These are phyloP conservation scores for Aleiodes leptofemur DNA, from an alignment of 2,888 invertebrate genomes.

Conservation along the genomic window DNA sequence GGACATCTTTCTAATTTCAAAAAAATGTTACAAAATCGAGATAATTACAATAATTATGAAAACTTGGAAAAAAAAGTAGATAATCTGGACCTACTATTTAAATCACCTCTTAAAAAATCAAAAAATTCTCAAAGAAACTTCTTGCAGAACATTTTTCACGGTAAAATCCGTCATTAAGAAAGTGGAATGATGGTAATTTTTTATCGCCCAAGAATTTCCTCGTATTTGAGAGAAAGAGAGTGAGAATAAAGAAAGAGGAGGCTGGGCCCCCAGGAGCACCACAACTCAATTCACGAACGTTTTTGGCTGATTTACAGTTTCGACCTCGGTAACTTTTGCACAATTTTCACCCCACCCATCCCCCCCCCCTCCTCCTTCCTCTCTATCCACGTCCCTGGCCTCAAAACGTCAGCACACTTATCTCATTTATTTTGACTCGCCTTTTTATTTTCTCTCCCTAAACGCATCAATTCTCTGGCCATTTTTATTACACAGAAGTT, in stretches of 20 bases:
- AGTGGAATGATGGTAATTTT: no score
- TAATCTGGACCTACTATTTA: no score
- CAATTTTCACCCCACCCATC: slow-evolving; percentile 2
- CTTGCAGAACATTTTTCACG: no score
- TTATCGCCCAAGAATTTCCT: no score
- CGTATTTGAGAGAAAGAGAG: no score
- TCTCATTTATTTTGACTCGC: slow-evolving; percentile 1
- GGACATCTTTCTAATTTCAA: no score
- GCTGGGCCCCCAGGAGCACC: slow-evolving; percentile 62
- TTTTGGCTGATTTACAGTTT: slow-evolving; percentile 67
- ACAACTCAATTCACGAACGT: slow-evolving; percentile 68
- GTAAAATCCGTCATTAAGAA: no score
- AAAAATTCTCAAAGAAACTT: neutral
- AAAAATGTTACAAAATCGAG: no score
- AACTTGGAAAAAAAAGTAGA: no score
- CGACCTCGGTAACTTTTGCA: slow-evolving; percentile 54
- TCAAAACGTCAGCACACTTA: neutral
- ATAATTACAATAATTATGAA: no score
- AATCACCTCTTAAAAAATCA: neutral
- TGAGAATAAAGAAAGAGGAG: slow-evolving; percentile 13
- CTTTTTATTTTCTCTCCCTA: neutral
- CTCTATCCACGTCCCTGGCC: slow-evolving; percentile 35
- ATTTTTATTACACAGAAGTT: neutral
- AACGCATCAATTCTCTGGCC: neutral
- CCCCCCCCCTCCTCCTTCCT: neutral